Percentiles rank a stretch among this genome's conserved stretches.
Conservation (phyloP, 2,113 vertebrate genomes). For the Apeltes quadracus region DNA sequence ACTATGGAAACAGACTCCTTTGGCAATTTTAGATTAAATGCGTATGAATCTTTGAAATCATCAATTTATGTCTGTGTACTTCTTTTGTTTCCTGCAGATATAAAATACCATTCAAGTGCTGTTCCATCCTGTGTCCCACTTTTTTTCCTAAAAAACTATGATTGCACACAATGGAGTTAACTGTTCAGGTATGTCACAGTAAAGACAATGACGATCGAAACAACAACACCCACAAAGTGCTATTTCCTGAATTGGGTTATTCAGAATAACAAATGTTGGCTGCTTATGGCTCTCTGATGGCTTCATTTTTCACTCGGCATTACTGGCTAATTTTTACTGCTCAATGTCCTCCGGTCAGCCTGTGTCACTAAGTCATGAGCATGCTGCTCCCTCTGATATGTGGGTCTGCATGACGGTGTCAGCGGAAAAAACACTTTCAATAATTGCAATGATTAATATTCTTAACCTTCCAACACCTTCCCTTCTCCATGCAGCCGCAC, state of each 20-base stretch:
- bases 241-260: slow-evolving; percentile 54
- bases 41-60: slow-evolving; percentile 59
- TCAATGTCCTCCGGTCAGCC: slow-evolving; percentile 74
- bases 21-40: slow-evolving; percentile 47
- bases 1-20: slow-evolving; percentile 17
- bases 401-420: slow-evolving; percentile 89
- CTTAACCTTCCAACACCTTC: slow-evolving; percentile 90
- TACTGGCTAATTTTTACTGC: slow-evolving; percentile 81
- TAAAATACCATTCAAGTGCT: slow-evolving; percentile 46
- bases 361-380: slow-evolving; percentile 83
- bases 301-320: slow-evolving; percentile 75
- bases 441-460: slow-evolving; percentile 98
- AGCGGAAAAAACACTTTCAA: slow-evolving; percentile 92
- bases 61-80: slow-evolving; percentile 40
- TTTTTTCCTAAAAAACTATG: slow-evolving; percentile 52
- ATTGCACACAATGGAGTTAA: slow-evolving; percentile 43
- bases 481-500: slow-evolving; percentile 78
- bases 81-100: slow-evolving; percentile 56
- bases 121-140: slow-evolving; percentile 34
- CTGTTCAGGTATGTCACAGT: slow-evolving; percentile 31
- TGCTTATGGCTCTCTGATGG: slow-evolving; percentile 69
- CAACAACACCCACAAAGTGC: slow-evolving; percentile 43
- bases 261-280: slow-evolving; percentile 67
- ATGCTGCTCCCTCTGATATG: slow-evolving; percentile 88
- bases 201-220: slow-evolving; percentile 43